Evolutionary conservation across 2,113 vertebrate species (phyloP).

Genomic region (Parotia lawesii): DNA sequence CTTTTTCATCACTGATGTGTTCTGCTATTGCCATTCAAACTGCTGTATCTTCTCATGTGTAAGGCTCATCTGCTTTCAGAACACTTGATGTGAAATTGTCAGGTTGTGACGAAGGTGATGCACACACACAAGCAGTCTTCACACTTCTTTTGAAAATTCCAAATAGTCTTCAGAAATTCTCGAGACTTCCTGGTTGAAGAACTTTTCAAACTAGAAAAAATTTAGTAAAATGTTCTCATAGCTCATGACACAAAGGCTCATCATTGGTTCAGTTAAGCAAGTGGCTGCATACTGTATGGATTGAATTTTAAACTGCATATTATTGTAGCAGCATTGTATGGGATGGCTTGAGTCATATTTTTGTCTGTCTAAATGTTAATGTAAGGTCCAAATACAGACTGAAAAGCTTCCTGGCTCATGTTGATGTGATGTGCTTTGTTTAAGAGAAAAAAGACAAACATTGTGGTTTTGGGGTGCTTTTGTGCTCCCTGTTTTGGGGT

Average conservation of each 20-base stretch:
- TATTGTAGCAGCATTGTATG: not conserved
- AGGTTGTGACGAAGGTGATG: not conserved
- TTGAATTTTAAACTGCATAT: not conserved
- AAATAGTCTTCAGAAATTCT: conserved; percentile 46
- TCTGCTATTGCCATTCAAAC: not conserved
- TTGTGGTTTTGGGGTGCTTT: conserved; percentile 47
- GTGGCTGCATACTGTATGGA: not conserved
- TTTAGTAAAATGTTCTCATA: not conserved
- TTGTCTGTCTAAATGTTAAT: not conserved
- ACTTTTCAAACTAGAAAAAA: conserved; percentile 27
- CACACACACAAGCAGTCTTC: not conserved
- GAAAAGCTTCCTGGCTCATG: conserved; percentile 44
- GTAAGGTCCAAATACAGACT: not conserved
- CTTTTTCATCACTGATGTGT: not conserved
- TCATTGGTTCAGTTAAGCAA: not conserved
- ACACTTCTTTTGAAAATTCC: not conserved
- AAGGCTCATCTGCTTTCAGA: conserved; percentile 38
- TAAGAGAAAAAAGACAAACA: conserved; percentile 11
- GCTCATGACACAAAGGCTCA: not conserved
- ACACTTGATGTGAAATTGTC: not conserved
- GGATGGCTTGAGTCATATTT: not conserved
- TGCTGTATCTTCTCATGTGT: not conserved
- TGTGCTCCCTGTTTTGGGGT: conserved; percentile 36
- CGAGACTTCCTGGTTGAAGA: conserved; percentile 24
- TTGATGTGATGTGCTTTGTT: conserved; percentile 63